These are phyloP conservation scores for Perca schrenkii DNA, from an alignment of 2,113 vertebrate species.

Conservation along the genomic window DNA sequence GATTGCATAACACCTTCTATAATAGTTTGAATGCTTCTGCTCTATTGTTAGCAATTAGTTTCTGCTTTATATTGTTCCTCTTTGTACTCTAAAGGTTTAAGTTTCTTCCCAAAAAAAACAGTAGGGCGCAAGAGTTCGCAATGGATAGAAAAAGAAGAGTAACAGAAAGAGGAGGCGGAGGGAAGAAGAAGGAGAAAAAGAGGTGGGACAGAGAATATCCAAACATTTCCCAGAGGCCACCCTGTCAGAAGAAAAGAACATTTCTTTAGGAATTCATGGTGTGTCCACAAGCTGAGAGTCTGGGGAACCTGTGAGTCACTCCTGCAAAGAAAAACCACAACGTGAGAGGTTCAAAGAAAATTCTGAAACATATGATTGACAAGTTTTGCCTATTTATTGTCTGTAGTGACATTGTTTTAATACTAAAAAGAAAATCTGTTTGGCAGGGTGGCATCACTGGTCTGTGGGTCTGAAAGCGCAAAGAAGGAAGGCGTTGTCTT, in stretches of 20 bases:
- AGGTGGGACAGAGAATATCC: not conserved
- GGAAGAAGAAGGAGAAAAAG: constrained; percentile 5
- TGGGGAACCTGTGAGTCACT: constrained; percentile 45
- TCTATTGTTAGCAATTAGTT: constrained; percentile 7
- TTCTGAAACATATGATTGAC: not conserved
- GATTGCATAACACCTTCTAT: not conserved
- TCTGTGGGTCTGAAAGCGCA: not conserved
- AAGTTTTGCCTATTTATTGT: not conserved
- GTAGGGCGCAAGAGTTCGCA: not conserved
- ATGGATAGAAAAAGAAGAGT: not conserved
- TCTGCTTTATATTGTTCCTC: constrained; percentile 3
- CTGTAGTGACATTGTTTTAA: not conserved
- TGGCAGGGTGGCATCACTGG: constrained; percentile 7
- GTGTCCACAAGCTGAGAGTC: constrained; percentile 22
- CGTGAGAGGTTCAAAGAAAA: constrained; percentile 25
- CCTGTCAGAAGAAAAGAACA: constrained; percentile 28
- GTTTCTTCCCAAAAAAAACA: not conserved
- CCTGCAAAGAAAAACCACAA: no score
- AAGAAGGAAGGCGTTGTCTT: constrained; percentile 18
- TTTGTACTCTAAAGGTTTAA: not conserved
- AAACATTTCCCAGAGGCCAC: constrained; percentile 39
- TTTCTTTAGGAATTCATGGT: constrained; percentile 34
- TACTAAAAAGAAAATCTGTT: constrained; percentile 25
- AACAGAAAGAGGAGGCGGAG: not conserved
- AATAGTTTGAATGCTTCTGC: not conserved